phyloP scores from a whole-genome alignment of 2,888 invertebrate genomes.

The Tenthredo livida region DNA sequence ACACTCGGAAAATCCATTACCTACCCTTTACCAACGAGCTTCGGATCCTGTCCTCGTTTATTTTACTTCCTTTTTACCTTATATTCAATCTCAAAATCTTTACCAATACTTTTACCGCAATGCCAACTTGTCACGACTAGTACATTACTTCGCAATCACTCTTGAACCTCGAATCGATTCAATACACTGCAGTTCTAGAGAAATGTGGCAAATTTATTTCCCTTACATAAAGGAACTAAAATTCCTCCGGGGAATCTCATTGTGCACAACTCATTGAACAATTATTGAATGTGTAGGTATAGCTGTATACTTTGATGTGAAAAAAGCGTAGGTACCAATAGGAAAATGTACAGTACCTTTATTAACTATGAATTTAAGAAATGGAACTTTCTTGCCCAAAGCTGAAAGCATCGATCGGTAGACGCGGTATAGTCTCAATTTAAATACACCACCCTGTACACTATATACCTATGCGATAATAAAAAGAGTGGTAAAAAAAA shows the following conservation, averaged over 20 bases:
- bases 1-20: constrained; percentile 49
- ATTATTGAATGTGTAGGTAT: background rate
- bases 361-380: background rate
- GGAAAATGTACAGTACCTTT: background rate
- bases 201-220: background rate
- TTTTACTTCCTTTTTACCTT: constrained; percentile 27
- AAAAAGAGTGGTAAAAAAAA: background rate
- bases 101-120: constrained; percentile 18
- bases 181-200: background rate
- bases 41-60: background rate
- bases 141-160: constrained; percentile 35
- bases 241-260: background rate
- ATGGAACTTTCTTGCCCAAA: background rate
- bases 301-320: background rate
- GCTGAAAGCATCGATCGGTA: background rate
- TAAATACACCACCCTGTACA: background rate
- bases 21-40: constrained; percentile 2
- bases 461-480: background rate
- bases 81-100: background rate
- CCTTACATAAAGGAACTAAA: background rate
- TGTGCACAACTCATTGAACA: background rate
- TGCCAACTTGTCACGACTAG: background rate
- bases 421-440: constrained; percentile 14
- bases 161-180: background rate
- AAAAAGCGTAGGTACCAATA: background rate